Conservation (phyloP, 2,113 vertebrate species). For the Cyprinus carpio region DNA sequence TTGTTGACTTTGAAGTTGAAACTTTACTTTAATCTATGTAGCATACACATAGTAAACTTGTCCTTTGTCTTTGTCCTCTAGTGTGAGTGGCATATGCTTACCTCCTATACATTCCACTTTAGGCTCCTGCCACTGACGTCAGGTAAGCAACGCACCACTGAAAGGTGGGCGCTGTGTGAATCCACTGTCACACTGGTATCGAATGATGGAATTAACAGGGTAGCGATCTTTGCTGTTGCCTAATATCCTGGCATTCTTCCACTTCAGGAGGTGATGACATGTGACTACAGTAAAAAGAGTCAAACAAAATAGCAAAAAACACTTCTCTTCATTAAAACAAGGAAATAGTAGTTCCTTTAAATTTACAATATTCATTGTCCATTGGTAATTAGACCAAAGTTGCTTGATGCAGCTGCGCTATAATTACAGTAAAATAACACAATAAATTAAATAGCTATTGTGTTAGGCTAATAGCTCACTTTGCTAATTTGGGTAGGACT, state of each 20-base stretch:
- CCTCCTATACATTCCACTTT: conserved; percentile 88
- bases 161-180: conserved; percentile 88
- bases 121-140: conserved; percentile 88
- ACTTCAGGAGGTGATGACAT: conserved; percentile 84
- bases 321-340: neutral
- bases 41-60: conserved; percentile 5
- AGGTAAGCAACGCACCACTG: conserved; percentile 87
- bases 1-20: conserved; percentile 49
- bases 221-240: conserved; percentile 82
- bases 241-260: conserved; percentile 79
- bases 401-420: neutral
- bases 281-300: conserved; percentile 71
- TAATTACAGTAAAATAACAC: neutral
- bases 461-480: neutral
- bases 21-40: neutral
- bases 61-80: neutral
- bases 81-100: conserved; percentile 65
- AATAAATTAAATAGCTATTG: neutral
- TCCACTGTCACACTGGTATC: conserved; percentile 88
- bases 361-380: neutral
- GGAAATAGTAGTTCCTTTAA: neutral
- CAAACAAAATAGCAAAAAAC: neutral
- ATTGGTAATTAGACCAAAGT: neutral
- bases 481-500: neutral
- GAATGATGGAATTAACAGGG: conserved; percentile 83